These are phyloP conservation scores for Semicossyphus pulcher DNA, from an alignment of 2,113 vertebrate species.

Conservation along the genomic window DNA sequence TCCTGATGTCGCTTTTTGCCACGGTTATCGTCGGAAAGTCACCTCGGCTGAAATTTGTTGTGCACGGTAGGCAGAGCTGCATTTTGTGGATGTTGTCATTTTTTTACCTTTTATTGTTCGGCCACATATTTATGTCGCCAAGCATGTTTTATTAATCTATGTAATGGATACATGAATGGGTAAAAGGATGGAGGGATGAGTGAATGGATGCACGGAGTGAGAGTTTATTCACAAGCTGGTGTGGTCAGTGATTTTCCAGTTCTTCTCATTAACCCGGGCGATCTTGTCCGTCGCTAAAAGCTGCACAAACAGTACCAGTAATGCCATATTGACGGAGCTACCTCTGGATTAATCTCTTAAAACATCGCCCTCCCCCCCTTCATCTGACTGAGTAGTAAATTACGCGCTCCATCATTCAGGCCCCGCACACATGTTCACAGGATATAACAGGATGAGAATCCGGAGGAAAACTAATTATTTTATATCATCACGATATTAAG, in stretches of 20 bases:
- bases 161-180: background rate
- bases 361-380: constrained; percentile 24
- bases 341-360: constrained; percentile 40
- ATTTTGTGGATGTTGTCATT: background rate
- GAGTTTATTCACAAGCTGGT: constrained; percentile 29
- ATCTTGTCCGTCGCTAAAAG: background rate
- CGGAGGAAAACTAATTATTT: background rate
- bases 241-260: background rate
- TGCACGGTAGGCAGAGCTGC: constrained; percentile 78
- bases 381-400: constrained; percentile 54
- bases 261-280: background rate
- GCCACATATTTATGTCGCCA: background rate
- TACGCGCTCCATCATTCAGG: constrained; percentile 46
- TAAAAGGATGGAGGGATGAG: constrained; percentile 20
- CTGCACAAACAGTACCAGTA: background rate
- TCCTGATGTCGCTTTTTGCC: constrained; percentile 73
- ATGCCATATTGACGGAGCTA: constrained; percentile 3
- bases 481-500: background rate
- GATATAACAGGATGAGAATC: background rate
- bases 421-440: constrained; percentile 39
- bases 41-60: constrained; percentile 85
- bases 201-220: constrained; percentile 3
- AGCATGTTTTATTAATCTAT: constrained; percentile 2
- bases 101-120: background rate
- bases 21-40: constrained; percentile 73